Conservation (phyloP, 2,797 vertebrate genomes). For the Knipowitschia caucasica region DNA sequence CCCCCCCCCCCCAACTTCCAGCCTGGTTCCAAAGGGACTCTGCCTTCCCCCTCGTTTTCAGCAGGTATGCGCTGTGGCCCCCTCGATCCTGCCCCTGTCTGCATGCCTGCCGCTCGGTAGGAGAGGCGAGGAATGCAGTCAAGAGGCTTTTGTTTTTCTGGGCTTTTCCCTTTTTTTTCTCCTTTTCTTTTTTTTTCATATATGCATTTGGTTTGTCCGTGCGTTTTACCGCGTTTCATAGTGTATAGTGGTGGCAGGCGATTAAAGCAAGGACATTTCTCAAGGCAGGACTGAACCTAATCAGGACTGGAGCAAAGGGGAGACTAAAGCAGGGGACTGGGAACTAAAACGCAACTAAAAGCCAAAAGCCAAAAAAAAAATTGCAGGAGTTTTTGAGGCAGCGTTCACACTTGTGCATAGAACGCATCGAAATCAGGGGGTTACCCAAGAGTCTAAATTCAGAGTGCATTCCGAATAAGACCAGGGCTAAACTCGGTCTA, state of each 20-base stretch:
- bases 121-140: conserved; percentile 16
- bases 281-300: background rate
- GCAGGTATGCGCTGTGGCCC: conserved; percentile 78
- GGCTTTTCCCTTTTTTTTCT: background rate
- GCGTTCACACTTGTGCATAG: too few species aligned
- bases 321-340: too few species aligned
- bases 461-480: too few species aligned
- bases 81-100: background rate
- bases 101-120: conserved; percentile 23
- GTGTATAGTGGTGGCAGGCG: background rate
- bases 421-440: too few species aligned
- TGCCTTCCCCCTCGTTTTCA: conserved; percentile 57
- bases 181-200: too few species aligned
- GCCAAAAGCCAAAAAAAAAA: too few species aligned
- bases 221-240: background rate
- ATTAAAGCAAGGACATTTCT: background rate
- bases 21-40: conserved; percentile 61
- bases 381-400: too few species aligned
- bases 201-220: background rate
- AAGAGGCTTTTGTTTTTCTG: conserved; percentile 2
- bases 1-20: conserved; percentile 28
- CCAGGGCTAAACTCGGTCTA: background rate
- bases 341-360: too few species aligned
- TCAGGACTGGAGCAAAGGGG: too few species aligned
- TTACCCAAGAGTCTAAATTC: too few species aligned